Base-by-base conservation (phyloP, 2,888 invertebrate genomes). In the Eulithis prunata region DNA sequence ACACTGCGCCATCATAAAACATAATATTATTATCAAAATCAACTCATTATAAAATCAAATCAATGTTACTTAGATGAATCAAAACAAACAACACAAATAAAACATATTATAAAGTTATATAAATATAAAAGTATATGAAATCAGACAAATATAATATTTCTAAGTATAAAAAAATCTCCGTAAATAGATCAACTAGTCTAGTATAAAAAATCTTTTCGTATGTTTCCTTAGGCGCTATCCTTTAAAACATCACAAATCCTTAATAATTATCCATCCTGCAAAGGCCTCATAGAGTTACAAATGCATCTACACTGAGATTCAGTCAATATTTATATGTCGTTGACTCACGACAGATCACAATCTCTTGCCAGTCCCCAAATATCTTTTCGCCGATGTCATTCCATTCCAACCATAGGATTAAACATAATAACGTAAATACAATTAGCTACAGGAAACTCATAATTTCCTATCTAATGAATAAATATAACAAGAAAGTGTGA, bases 261-360 rank as follows among this genome's bases (percentile, higher is more conserved):
- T 93, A 91, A 89, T 89, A 92, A 89, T 90, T 90, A 90, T 91
- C 93, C 93, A 91, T 92, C 92, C 90, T 88, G 90, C 93, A 89
- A 93, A 93, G 93, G 93, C 93, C 93, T 93, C 93, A 91, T 91
- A 89, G 92, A 93, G 90, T 92, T 90, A 91, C 89, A 92, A 93
- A 93, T 93, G 93, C 93, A 93, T 93, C 93, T 93, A 93, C 91
- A 91, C 87, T 93, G 93, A 93, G 93, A 93, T 93, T 93, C 93
- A 93, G 93, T 93, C 93, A 91, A 89, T 93, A 91, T 93, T 93
- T 93, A 92, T 93, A 91, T 89, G 93, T 93, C 93, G 93, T 89
- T 92, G 93, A 93, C 93, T 86, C 86, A 91, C 93, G 93, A 93
- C 93, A 88, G 90, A 93, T 93, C 93, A 93, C 93, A 93, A 91